Evolutionary conservation across 37 sponge, comb jelly and placozoan species (phyloP).

Genomic region (Spongia lamella): DNA sequence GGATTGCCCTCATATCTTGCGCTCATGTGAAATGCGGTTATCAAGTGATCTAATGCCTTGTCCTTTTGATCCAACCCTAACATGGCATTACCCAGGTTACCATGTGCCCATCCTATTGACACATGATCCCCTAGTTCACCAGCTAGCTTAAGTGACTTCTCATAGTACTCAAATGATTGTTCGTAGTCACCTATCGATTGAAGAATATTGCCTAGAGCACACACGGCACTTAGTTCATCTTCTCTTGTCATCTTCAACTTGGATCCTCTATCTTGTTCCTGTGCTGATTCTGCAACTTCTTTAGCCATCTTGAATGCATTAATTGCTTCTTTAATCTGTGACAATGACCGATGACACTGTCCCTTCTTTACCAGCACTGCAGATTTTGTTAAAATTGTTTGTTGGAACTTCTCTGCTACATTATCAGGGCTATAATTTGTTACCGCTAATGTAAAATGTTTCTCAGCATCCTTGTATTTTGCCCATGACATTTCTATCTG

Average conservation of each 20-base stretch:
- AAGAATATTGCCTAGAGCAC: conserved; percentile 66
- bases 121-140: conserved; percentile 34
- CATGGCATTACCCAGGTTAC: conserved; percentile 74
- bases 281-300: background rate
- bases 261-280: background rate
- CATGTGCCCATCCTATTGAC: conserved; percentile 74
- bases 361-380: conserved; percentile 36
- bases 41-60: conserved; percentile 55
- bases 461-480: conserved; percentile 19
- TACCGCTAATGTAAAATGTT: conserved; percentile 25
- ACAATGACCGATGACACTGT: conserved; percentile 7
- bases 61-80: conserved; percentile 53
- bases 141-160: conserved; percentile 26
- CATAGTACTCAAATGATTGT: conserved; percentile 49
- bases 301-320: conserved; percentile 33
- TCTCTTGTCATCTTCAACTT: background rate
- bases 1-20: conserved; percentile 42
- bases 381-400: conserved; percentile 32
- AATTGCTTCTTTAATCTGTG: conserved; percentile 23
- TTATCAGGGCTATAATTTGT: conserved; percentile 3
- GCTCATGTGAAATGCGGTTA: conserved; percentile 46
- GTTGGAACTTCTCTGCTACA: conserved; percentile 14
- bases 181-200: conserved; percentile 54
- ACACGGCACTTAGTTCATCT: conserved; percentile 41
- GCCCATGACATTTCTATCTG: conserved; percentile 25